Conservation (phyloP, 2,888 invertebrate species). For the Osmoderma eremita region DNA sequence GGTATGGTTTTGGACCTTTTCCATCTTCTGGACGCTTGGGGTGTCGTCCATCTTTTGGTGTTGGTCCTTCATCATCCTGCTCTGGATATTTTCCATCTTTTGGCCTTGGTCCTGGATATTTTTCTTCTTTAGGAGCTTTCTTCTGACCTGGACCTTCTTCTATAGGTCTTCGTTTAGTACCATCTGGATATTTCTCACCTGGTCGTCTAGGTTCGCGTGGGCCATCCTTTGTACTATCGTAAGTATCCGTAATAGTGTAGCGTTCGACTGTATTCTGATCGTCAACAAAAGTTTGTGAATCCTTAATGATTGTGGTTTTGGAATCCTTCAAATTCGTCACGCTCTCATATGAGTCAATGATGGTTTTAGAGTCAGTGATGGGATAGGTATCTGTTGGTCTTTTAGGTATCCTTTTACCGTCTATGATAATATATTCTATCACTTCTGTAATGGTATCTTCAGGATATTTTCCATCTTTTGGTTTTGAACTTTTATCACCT, state of each 20-base stretch:
- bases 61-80: background rate
- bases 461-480: background rate
- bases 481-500: conserved; percentile 8
- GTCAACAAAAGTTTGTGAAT: conserved; percentile 53
- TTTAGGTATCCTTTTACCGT: conserved; percentile 32
- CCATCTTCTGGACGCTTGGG: conserved; percentile 1
- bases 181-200: background rate
- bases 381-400: conserved; percentile 37
- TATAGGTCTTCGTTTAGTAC: conserved; percentile 11
- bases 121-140: conserved; percentile 17
- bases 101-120: background rate
- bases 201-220: conserved; percentile 23
- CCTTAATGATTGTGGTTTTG: conserved; percentile 54
- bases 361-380: conserved; percentile 49
- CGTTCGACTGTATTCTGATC: conserved; percentile 54
- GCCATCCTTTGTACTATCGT: conserved; percentile 48
- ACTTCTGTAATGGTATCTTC: background rate
- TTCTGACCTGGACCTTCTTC: conserved; percentile 14
- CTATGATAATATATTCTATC: conserved; percentile 29
- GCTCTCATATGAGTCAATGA: conserved; percentile 52
- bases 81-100: background rate
- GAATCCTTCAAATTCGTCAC: conserved; percentile 53
- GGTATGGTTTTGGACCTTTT: conserved; percentile 3
- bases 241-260: conserved; percentile 51
- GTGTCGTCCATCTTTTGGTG: conserved; percentile 2